Evolutionary conservation across 2,797 vertebrate species (phyloP).

Genomic region (Amniataba percoides): DNA sequence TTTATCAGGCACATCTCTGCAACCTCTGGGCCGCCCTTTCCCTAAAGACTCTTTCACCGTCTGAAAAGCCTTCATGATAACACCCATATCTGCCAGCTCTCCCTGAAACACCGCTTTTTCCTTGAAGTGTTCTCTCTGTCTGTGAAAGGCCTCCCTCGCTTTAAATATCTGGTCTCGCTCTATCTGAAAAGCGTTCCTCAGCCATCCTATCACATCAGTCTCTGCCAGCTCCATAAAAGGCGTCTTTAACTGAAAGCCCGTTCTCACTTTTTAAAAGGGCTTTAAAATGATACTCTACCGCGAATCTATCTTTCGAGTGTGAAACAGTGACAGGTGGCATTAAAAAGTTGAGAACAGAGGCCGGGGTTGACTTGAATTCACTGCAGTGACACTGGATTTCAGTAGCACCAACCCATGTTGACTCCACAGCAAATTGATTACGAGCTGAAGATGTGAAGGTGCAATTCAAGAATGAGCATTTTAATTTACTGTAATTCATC

Average conservation of each 20-base stretch:
- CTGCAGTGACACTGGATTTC: background rate
- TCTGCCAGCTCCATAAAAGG: conserved; percentile 42
- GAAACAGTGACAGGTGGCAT: conserved; percentile 34
- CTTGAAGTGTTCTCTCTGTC: conserved; percentile 37
- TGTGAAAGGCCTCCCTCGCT: conserved; percentile 44
- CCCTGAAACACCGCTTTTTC: conserved; percentile 39
- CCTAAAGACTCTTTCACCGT: conserved; percentile 48
- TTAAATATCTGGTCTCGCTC: conserved; percentile 38
- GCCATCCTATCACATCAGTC: conserved; percentile 23
- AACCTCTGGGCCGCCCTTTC: conserved; percentile 36
- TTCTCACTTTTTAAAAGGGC: conserved; percentile 30
- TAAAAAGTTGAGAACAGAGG: conserved; percentile 14
- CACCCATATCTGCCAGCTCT: conserved; percentile 49
- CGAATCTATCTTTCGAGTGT: conserved; percentile 23
- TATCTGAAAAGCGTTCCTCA: conserved; percentile 49
- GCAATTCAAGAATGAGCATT: background rate
- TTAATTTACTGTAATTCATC: background rate
- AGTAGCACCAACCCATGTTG: background rate
- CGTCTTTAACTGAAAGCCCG: conserved; percentile 30
- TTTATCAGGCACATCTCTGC: conserved; percentile 56
- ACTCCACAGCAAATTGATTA: background rate
- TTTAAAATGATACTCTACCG: conserved; percentile 26
- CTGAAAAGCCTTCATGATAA: conserved; percentile 60
- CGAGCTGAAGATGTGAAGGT: background rate
- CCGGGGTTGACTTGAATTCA: background rate